Base-by-base conservation (phyloP, 2,888 invertebrate species). In the Drosophila bunnanda region DNA sequence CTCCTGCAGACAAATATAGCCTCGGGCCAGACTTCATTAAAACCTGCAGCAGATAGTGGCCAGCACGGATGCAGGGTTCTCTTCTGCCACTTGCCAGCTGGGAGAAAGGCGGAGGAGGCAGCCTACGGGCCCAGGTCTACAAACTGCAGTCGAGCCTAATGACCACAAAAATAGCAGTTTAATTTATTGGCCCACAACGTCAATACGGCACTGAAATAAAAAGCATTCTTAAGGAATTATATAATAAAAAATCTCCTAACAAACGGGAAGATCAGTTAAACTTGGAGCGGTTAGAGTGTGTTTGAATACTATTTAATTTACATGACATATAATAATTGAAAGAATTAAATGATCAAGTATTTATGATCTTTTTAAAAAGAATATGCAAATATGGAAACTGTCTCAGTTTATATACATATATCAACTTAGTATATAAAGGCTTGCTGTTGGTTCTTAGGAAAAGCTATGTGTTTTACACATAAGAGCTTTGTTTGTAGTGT, bases 81-180 rank as follows among this genome's bases (percentile, higher is more conserved):
- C 22, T 20, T 66, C 34, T n/a, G 36, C n/a, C 13, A 36, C 43
- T 41, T 12, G n/a, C 34, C 20, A 30, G 43, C 46, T 50, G 44
- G 28, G 46, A 59, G 56, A 39, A 20, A 32, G 39, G 46, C n/a
- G 28, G 25, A n/a, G 34, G 39, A 62, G 36, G 15, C 32, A 59
- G 48, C 32, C 48, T 25, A 10, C 12, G 36, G 64, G 28, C 10
- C 8, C 38, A 39, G 54, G 39, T 34, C 53, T 50, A 52, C 62
- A 70, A 80, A 72, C 86, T 82, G 83, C 83, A 82, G 67, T 76
- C 73, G 53, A 66, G 80, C 86, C 88, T 82, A 82, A 82, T 82
- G 82, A 82, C 88, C 76, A 86, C 86, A 80, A 86, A 82, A 86
- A 82, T 82, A 88, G 88, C 82, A 80, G 69, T 59, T 82, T 88